These are phyloP conservation scores for Chelonia mydas DNA, from an alignment of 2,797 vertebrate genomes.

Conservation along the genomic window DNA sequence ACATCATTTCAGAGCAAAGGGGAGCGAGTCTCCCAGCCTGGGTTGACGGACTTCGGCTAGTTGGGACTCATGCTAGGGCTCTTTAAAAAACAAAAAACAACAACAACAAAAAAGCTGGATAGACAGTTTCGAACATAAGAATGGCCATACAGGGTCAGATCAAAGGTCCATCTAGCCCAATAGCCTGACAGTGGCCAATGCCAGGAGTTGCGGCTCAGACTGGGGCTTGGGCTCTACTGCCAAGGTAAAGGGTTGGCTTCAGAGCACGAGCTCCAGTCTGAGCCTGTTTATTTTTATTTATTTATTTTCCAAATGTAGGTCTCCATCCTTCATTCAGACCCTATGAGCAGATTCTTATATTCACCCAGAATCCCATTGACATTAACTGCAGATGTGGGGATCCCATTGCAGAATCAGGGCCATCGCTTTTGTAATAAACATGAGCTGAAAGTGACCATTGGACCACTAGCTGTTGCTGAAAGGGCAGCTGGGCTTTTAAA, in stretches of 20 bases:
- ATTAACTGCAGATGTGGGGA: not conserved
- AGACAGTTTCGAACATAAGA: not conserved
- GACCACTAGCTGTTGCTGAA: not conserved
- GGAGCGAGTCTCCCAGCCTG: not conserved
- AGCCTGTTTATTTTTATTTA: not conserved
- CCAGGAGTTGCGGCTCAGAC: not conserved
- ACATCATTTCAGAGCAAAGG: not conserved
- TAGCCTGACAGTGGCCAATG: no score
- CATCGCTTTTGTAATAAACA: not conserved
- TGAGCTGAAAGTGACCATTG: not conserved
- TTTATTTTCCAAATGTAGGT: not conserved
- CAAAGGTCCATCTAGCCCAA: no score
- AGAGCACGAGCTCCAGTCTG: not conserved
- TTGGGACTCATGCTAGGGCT: not conserved
- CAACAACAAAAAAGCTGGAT: not conserved
- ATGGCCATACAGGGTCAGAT: no score
- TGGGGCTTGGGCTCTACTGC: not conserved
- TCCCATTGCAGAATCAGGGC: not conserved
- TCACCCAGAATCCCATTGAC: not conserved
- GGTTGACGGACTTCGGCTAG: not conserved
- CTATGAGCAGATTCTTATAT: not conserved
- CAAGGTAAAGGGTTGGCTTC: not conserved
- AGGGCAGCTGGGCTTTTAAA: not conserved
- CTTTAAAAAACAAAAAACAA: no score
- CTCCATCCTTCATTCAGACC: accelerated